Conservation (phyloP, 2,113 vertebrate genomes). For the Nesoenas mayeri region DNA sequence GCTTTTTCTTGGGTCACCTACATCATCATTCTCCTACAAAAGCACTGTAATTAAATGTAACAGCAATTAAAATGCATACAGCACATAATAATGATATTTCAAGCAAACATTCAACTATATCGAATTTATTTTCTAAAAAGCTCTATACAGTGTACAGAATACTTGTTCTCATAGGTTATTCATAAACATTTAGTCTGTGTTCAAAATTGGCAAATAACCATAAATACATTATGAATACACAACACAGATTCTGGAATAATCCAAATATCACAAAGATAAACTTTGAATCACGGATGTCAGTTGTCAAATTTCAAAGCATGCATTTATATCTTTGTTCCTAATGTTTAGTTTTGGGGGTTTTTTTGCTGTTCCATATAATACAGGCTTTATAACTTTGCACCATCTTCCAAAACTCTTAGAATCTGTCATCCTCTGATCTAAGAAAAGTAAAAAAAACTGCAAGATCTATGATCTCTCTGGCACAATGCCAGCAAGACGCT, state of each 20-base stretch:
- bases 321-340: neutral
- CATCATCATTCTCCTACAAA: neutral
- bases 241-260: neutral
- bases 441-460: neutral
- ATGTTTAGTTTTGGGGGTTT: neutral
- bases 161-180: neutral
- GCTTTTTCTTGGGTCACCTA: neutral
- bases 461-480: neutral
- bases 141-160: neutral
- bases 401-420: neutral
- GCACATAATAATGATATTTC: neutral
- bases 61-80: neutral
- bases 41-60: neutral
- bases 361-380: neutral
- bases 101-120: neutral
- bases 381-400: neutral
- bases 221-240: neutral
- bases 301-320: neutral
- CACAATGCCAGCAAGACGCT: neutral
- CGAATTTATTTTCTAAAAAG: neutral
- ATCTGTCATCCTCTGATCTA: neutral
- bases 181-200: neutral
- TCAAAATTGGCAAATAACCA: neutral
- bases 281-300: neutral
- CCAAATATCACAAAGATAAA: neutral